Base-by-base conservation (phyloP, 2,113 vertebrate species). In the Channa maculata region DNA sequence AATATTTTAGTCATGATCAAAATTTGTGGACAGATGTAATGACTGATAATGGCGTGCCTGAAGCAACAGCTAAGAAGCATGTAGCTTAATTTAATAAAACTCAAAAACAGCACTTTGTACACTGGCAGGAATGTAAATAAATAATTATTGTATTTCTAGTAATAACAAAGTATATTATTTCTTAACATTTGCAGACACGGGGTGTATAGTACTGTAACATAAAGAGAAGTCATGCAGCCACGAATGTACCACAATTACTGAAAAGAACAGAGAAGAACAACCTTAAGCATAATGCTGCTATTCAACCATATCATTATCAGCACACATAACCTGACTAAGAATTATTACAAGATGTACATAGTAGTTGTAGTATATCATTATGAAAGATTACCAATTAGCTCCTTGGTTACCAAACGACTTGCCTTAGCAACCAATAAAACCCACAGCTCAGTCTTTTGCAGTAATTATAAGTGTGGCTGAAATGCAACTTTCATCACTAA, bases 381-480 rank as follows among this genome's bases (percentile, higher is more conserved):
- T 34, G 24, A 62, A 34, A 39, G 24, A 61, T 46, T 63, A 52
- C 58, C 49, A 70, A 80, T 83, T 73, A 50, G 65, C 67, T 77
- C 77, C 67, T 46, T 59, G 54, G 69, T 75, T 72, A 79, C 80
- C 75, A 43, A 63, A 45, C 24, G 37, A 49, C 24, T 45, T 44
- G 39, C 75, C 78, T 48, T 74, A 71, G 80, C 73, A 69, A 80
- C 65, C 50, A 3, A 37, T 33, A 34, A 54, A 62, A 11, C 54
- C 44, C 65, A 12, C 51, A 48, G 50, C 59, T 46, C 48, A 0
- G 39, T 66, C 55, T 36, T 44, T 51, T 11, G 24, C 24, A 39
- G 53, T 68, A 49, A 77, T 75, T 67, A 73, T 63, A 52, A 8
- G 54, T 6, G 3, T 10, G n/a, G 45, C 5, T 60, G 39, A n/a